These are phyloP conservation scores for Melanotaenia maccullochi DNA, from an alignment of 2,797 vertebrate genomes.

Conservation along the genomic window DNA sequence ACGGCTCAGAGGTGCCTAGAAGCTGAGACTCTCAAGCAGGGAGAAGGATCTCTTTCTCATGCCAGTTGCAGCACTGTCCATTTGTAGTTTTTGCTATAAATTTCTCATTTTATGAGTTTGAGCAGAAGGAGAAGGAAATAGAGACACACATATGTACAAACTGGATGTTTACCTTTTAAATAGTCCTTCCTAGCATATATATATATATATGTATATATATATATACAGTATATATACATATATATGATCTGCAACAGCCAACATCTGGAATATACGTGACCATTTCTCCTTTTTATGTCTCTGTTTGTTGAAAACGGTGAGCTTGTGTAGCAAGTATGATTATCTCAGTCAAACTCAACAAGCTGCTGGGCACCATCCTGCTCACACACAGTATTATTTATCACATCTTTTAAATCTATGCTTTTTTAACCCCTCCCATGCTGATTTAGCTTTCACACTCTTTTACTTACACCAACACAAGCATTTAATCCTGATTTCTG, in stretches of 20 bases:
- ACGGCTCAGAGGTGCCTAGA: conserved; percentile 79
- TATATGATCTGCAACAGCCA: conserved; percentile 32
- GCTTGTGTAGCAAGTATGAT: conserved; percentile 56
- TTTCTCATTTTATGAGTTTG: conserved; percentile 31
- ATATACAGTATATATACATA: background rate
- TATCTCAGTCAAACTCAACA: conserved; percentile 58
- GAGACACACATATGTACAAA: conserved; percentile 9
- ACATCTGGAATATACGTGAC: conserved; percentile 31
- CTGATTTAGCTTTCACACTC: conserved; percentile 41
- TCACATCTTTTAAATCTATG: conserved; percentile 61
- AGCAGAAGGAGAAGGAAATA: conserved; percentile 26
- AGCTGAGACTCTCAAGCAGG: conserved; percentile 47
- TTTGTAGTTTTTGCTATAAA: conserved; percentile 8
- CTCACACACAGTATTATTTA: conserved; percentile 58
- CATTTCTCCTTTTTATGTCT: conserved; percentile 11
- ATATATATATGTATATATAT: conserved; percentile 6
- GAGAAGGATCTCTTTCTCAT: conserved; percentile 54
- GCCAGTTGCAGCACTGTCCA: conserved; percentile 34
- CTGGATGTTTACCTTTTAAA: conserved; percentile 12
- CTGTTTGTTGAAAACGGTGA: conserved; percentile 25
- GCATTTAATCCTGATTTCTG: conserved; percentile 2
- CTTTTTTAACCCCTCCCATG: conserved; percentile 33
- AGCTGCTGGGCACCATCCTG: conserved; percentile 58
- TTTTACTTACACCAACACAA: conserved; percentile 46
- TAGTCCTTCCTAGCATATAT: conserved; percentile 8